These are phyloP conservation scores for Enteromius radiatus DNA, from an alignment of 2,797 vertebrate species.

Conservation along the genomic window DNA sequence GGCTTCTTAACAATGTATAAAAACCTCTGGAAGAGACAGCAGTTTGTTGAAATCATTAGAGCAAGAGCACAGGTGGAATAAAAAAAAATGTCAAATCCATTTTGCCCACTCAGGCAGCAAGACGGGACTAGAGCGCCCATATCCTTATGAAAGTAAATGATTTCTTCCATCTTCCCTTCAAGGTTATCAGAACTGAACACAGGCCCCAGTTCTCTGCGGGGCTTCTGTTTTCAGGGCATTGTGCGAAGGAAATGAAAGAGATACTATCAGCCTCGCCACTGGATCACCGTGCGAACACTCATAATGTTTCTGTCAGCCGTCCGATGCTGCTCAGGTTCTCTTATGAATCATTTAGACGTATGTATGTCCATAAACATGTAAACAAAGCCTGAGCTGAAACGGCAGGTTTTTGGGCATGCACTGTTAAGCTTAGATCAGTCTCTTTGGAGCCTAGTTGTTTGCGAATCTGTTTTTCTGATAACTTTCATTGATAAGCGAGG, in stretches of 20 bases:
- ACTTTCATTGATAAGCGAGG: background rate
- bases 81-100: conserved; percentile 47
- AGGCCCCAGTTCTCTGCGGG: conserved; percentile 47
- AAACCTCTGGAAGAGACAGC: conserved; percentile 12
- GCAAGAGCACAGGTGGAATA: conserved; percentile 11
- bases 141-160: conserved; percentile 64
- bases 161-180: conserved; percentile 62
- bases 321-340: conserved; percentile 44
- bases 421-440: background rate
- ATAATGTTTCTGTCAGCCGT: conserved; percentile 53
- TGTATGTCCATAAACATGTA: conserved; percentile 49
- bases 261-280: conserved; percentile 57
- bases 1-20: conserved; percentile 23
- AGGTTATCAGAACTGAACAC: conserved; percentile 69
- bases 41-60: conserved; percentile 24
- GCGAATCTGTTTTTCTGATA: background rate
- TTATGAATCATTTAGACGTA: conserved; percentile 52
- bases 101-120: conserved; percentile 51
- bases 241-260: conserved; percentile 64
- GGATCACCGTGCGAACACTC: conserved; percentile 52
- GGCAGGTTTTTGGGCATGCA: background rate
- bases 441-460: background rate
- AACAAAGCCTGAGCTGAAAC: conserved; percentile 43
- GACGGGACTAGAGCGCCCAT: conserved; percentile 36
- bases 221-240: conserved; percentile 58